A percentile compares a stretch with the other conserved stretches of the same genome.
phyloP scores from a whole-genome alignment of 53 echinoderm and acorn worm genomes.

The Echinarachnius parma region DNA sequence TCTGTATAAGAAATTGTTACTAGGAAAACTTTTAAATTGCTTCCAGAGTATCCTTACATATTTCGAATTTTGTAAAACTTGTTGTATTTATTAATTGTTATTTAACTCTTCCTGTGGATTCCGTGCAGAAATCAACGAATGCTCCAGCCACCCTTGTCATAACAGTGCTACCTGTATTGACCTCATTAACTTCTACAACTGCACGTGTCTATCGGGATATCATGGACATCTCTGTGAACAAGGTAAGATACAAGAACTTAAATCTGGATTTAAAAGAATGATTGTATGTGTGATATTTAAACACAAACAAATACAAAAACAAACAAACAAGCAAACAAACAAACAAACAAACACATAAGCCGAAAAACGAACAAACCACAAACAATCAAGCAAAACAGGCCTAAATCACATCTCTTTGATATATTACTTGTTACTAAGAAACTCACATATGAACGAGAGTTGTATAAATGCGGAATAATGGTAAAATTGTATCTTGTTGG shows the following conservation, averaged over 20 bases:
- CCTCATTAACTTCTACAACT: neutral
- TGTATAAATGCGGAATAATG: too few species aligned
- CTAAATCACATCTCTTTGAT: neutral
- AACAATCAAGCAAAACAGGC: too few species aligned
- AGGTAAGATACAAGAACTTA: neutral
- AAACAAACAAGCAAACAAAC: too few species aligned
- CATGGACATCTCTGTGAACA: neutral
- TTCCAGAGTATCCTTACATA: too few species aligned
- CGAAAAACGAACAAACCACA: too few species aligned
- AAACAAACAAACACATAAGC: too few species aligned
- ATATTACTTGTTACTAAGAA: neutral
- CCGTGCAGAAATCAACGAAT: conserved; percentile 11
- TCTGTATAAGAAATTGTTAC: too few species aligned
- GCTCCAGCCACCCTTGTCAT: conserved; percentile 1
- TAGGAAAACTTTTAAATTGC: too few species aligned
- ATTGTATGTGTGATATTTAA: too few species aligned
- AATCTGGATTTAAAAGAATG: neutral
- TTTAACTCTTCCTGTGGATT: neutral
- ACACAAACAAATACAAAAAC: too few species aligned
- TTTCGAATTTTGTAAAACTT: neutral
- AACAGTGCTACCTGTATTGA: conserved; percentile 8
- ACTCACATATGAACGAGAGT: too few species aligned
- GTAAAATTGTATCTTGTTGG: too few species aligned
- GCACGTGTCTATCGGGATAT: neutral
- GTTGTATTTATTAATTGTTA: neutral